A percentile compares a stretch with the other conserved stretches of the same genome.
Evolutionary conservation across 2,113 vertebrate genomes (phyloP).

Genomic region (Bolborhynchus lineola): DNA sequence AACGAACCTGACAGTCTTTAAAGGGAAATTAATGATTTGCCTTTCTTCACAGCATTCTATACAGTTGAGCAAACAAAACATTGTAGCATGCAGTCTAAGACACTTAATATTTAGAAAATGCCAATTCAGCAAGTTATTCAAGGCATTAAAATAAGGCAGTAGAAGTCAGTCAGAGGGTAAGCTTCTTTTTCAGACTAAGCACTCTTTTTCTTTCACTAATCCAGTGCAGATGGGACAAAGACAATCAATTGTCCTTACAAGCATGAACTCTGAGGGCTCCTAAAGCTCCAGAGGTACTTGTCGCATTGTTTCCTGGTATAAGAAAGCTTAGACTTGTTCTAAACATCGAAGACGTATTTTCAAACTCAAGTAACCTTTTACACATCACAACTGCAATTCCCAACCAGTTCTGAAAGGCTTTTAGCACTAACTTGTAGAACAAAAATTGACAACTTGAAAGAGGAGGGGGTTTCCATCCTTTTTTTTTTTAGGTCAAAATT

Average conservation of each 20-base stretch:
- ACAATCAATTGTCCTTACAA: not conserved
- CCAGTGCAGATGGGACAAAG: not conserved
- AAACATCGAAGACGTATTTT: not conserved
- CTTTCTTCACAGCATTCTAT: not conserved
- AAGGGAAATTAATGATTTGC: not conserved
- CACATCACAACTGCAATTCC: not conserved
- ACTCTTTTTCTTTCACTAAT: not conserved
- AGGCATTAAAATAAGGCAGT: not conserved
- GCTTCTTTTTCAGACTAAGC: not conserved
- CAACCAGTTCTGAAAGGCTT: not conserved
- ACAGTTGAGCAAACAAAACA: not conserved
- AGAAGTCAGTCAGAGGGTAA: not conserved
- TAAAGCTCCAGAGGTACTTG: not conserved
- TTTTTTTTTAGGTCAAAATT: not conserved
- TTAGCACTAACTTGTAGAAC: not conserved
- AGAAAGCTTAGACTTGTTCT: not conserved
- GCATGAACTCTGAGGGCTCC: not conserved
- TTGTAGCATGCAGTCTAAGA: not conserved
- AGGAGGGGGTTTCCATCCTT: not conserved
- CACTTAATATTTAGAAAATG: not conserved
- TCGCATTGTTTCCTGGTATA: not conserved
- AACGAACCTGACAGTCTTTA: not conserved
- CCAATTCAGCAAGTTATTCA: not conserved
- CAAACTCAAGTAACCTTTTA: not conserved
- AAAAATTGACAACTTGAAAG: not conserved